Base-by-base conservation (phyloP, 2,113 vertebrate genomes). In the Craseonycteris thonglongyai region DNA sequence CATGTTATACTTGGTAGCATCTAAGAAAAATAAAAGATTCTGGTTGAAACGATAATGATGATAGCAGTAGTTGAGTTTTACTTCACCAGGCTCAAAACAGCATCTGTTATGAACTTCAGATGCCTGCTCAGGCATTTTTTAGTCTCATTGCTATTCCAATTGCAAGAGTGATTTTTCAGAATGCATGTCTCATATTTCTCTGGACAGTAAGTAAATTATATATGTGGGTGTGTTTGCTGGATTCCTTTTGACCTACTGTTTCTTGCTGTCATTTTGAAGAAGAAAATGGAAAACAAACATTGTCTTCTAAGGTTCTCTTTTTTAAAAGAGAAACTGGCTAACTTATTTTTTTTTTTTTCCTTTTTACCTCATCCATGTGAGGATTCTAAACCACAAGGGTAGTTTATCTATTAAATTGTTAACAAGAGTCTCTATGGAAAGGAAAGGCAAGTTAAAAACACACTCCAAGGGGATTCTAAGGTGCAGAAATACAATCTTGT, bases 371-470 rank as follows among this genome's bases (percentile, higher is more conserved):
- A 65, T 47, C 14, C 11, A 51, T 71, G 42, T 58, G 30, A 68
- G 30, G 35, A 24, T 66, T 33, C 74, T 83, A 71, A 74, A 78
- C 18, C 49, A 33, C 59, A 75, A 14, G 24, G 69, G 45, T 74
- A 40, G 59, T 97, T 97, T 97, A 90, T 92, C 94, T 95, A 95
- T 76, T 96, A 97, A 97, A 96, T 95, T 95, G 88, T 66, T 92
- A 95, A 42, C 8, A 14, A 0, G 12, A 78, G 33, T 82, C 75
- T 85, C 90, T 42, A 0, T 38, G 51, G 75, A 74, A 90, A 82
- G 72, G 58, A 26, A 95, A 88, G 95, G 26, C 28, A 45, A 95
- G 89, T 19, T 71, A 65, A 94, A 95, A 94, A 74, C 56, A 78
- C 7, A 79, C 49, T 91, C 92, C 33, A 4, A 40, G 74, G 91